A percentile compares a stretch with the other conserved stretches of the same genome.
Evolutionary conservation across 2,797 vertebrate species (phyloP).

Genomic region (Hafferia zeledoni): DNA sequence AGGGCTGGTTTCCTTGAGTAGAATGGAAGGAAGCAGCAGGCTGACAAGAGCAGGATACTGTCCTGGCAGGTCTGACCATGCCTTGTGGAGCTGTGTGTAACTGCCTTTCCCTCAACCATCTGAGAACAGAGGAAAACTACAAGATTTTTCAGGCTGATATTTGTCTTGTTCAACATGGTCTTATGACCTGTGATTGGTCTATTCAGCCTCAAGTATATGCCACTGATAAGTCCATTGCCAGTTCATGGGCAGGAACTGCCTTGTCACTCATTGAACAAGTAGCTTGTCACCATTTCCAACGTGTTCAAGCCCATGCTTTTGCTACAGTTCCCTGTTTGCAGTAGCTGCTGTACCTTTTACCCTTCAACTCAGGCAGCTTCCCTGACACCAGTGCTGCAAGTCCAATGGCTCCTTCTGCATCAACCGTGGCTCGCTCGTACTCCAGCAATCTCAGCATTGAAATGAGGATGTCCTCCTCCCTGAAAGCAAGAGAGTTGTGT

Average conservation of each 20-base stretch:
- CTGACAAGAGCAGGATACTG: background rate
- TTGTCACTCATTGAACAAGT: background rate
- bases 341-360: constrained; percentile 81
- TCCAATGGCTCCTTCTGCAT: constrained; percentile 89
- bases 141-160: background rate
- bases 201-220: background rate
- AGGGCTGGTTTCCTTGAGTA: background rate
- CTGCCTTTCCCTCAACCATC: background rate
- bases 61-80: background rate
- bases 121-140: background rate
- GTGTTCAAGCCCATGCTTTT: background rate
- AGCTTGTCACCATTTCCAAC: fast-evolving
- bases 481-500: background rate
- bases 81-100: fast-evolving
- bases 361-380: constrained; percentile 85
- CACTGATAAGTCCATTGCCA: background rate
- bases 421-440: constrained; percentile 85
- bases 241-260: background rate
- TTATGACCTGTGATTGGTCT: background rate
- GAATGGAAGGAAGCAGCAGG: background rate
- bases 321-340: background rate
- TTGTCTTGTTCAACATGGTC: background rate
- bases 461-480: constrained; percentile 84
- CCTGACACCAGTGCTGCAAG: constrained; percentile 87
- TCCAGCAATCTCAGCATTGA: constrained; percentile 90